Conservation (phyloP, 2,113 vertebrate species). For the Lagopus muta region DNA sequence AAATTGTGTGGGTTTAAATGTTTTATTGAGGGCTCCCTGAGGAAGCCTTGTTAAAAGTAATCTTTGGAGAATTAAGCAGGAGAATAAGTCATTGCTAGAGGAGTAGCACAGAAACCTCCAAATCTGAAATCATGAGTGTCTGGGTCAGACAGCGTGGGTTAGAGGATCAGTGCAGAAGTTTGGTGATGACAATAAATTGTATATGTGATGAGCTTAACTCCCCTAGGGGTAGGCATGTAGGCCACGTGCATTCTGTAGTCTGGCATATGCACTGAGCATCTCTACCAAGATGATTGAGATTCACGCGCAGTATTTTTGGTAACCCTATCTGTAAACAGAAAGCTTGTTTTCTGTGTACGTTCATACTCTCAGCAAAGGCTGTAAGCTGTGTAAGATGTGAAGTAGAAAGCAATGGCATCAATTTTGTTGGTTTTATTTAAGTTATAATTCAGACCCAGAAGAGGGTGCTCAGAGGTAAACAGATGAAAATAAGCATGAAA, state of each 20-base stretch:
- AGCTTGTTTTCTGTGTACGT: neutral
- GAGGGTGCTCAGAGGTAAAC: neutral
- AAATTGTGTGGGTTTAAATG: neutral
- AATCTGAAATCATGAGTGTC: accelerated
- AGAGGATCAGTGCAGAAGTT: accelerated
- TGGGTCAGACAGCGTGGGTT: neutral
- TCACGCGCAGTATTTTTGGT: neutral
- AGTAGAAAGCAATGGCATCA: neutral
- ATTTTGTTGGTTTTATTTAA: neutral
- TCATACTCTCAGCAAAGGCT: neutral
- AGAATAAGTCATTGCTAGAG: neutral
- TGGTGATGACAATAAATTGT: accelerated
- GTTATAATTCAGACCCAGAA: neutral
- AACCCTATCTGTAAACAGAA: neutral
- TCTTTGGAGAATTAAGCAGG: neutral
- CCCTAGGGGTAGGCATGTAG: neutral
- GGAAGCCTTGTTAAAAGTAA: neutral
- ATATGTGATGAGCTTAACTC: accelerated
- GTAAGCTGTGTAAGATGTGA: neutral
- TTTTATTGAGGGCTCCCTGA: neutral
- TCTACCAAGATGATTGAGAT: neutral
- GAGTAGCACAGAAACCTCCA: neutral
- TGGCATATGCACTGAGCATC: accelerated
- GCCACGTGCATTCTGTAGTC: neutral
- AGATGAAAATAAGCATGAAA: neutral